Percentiles rank a stretch among this genome's conserved stretches.
Evolutionary conservation across 1,140 invertebrate genomes (phyloP).

Genomic region (Drosophila malerkotliana): DNA sequence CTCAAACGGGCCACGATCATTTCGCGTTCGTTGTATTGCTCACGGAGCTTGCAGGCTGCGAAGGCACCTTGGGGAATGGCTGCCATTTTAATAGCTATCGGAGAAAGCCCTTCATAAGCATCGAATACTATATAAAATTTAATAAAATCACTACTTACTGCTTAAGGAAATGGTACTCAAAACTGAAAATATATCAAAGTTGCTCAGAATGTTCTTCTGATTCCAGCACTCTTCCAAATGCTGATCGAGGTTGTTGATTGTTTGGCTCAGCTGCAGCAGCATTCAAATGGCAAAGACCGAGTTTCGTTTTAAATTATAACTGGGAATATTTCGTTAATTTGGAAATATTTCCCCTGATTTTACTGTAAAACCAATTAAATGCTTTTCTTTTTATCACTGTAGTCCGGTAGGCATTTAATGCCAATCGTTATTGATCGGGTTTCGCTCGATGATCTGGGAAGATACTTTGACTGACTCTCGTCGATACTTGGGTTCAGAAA

Average conservation of each 20-base stretch:
- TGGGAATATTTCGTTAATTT: slow-evolving; percentile 24
- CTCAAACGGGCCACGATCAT: slow-evolving; percentile 77
- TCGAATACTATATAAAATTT: background rate
- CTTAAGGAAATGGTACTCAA: slow-evolving; percentile 38
- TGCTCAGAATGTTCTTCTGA: slow-evolving; percentile 32
- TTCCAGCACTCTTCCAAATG: slow-evolving; percentile 42
- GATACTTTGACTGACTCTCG: slow-evolving; percentile 16
- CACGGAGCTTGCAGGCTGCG: slow-evolving; percentile 85
- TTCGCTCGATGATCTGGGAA: slow-evolving; percentile 28
- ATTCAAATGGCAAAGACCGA: slow-evolving; percentile 51
- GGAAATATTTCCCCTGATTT: slow-evolving; percentile 15
- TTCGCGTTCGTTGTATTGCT: slow-evolving; percentile 83
- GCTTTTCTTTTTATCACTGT: slow-evolving; percentile 10
- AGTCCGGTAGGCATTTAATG: slow-evolving; percentile 50
- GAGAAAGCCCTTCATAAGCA: background rate
- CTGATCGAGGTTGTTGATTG: slow-evolving; percentile 49
- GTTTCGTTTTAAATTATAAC: background rate
- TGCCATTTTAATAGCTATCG: slow-evolving; percentile 80
- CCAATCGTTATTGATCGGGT: slow-evolving; percentile 20
- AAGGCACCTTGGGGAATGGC: slow-evolving; percentile 86
- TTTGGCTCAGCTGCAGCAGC: slow-evolving; percentile 55
- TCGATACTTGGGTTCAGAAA: slow-evolving; percentile 53
- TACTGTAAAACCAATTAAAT: background rate
- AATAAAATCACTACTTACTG: slow-evolving; percentile 28
- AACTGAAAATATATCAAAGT: slow-evolving; percentile 18